Base-by-base conservation (phyloP, 2,888 invertebrate species). In the Dynastes grantii region DNA sequence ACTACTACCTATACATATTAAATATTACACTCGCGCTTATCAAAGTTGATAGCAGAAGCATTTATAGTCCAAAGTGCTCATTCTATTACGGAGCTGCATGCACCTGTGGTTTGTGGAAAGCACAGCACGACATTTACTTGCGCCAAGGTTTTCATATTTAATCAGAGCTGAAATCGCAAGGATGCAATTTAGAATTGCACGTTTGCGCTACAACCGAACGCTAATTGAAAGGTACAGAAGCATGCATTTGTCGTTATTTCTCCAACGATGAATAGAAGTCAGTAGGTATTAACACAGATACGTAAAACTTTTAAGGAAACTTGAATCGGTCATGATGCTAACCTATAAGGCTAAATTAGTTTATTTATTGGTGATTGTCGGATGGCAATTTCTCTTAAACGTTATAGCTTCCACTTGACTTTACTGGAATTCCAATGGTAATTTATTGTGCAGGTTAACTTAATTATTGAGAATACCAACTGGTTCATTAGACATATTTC, bases 271-370 rank as follows among this genome's bases (percentile, higher is more conserved):
- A 49, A 75, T 61, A 61, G 73, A 61, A 61, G 73, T 75, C 73
- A 75, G 61, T 75, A 61, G 61, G 73, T 75, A 75, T 75, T 75
- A 75, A 75, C 73, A 75, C 73, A 75, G 61, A 73, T 73, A 58
- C 37, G 40, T 16, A 73, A 45, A 61, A 61, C 73, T 27, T 61
- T 75, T 61, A 75, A 49, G 73, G 73, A 75, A 75, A 75, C 73
- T 75, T 75, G 73, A 75, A 75, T 63, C 61, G 61, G 73, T 61
- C 45, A 63, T 75, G 73, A 75, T 13, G 45, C 13, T 61, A 45
- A 61, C 73, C 45, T 75, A 75, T 75, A 75, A 61, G 73, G 73
- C 61, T 61, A 49, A 75, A 75, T 75, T 61, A 45, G 58, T 61
- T 61, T 75, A 75, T 71, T 71, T 71, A 40, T 75, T 75, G 45